Conservation (phyloP, 1,140 invertebrate species). For the Brachionus koreanus region DNA sequence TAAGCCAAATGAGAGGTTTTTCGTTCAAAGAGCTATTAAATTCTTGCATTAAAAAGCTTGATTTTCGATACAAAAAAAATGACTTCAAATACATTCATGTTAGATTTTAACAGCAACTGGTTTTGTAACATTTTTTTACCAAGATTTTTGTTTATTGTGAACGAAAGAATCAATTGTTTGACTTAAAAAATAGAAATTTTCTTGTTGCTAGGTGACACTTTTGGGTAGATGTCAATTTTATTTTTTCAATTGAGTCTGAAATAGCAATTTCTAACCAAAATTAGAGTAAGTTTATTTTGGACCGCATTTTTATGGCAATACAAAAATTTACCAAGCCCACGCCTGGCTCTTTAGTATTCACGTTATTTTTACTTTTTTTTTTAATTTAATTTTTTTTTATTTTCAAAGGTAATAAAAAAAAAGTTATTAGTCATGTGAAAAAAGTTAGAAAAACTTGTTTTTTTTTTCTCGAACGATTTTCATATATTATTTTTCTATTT, state of each 20-base stretch:
- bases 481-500: background rate
- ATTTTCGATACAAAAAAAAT: background rate
- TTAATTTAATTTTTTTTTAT: background rate
- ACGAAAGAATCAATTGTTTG: background rate
- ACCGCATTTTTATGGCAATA: no score
- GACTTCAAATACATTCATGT: background rate
- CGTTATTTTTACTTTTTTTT: background rate
- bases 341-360: no score
- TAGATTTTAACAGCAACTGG: background rate
- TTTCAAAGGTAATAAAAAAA: background rate
- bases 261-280: background rate
- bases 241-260: background rate
- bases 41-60: background rate
- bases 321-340: no score
- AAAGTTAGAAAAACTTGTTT: background rate
- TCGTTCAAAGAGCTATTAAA: background rate
- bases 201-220: background rate
- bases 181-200: background rate
- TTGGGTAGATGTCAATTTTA: background rate
- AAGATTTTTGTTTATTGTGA: background rate
- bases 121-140: background rate
- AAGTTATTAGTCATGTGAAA: conserved; percentile 1
- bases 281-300: background rate
- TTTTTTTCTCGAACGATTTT: background rate
- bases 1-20: background rate